Conservation (phyloP, 2,797 vertebrate species). For the Catharus ustulatus region DNA sequence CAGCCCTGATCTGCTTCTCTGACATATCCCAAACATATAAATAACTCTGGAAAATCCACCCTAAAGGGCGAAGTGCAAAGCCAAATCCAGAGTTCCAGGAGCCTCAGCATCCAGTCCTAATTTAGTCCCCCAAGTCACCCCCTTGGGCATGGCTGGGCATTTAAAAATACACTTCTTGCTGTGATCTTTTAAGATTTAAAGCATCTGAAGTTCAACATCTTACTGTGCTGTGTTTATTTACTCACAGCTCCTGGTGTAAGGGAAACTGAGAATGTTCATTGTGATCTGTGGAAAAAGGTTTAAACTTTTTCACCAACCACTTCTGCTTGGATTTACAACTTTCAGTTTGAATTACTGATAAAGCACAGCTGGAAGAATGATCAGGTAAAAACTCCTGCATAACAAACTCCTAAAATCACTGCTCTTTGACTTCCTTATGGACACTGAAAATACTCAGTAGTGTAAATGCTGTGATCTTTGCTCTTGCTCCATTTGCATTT, state of each 20-base stretch:
- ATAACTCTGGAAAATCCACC: slow-evolving; percentile 28
- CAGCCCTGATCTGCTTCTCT: neutral
- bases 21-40: slow-evolving; percentile 30
- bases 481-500: neutral
- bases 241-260: neutral
- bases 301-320: neutral
- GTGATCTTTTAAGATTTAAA: neutral
- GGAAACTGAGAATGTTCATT: neutral
- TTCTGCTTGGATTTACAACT: neutral
- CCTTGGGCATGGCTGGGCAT: neutral
- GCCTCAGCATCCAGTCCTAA: neutral
- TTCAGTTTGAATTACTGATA: neutral
- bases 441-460: neutral
- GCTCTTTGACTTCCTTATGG: neutral
- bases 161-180: slow-evolving; percentile 43
- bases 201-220: neutral
- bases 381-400: neutral
- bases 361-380: neutral
- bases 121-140: neutral
- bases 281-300: neutral
- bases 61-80: slow-evolving; percentile 62
- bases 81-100: slow-evolving; percentile 24
- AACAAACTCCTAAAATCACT: neutral
- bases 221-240: neutral
- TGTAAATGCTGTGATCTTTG: neutral